Base-by-base conservation (phyloP, 2,113 vertebrate genomes). In the Anser cygnoides region DNA sequence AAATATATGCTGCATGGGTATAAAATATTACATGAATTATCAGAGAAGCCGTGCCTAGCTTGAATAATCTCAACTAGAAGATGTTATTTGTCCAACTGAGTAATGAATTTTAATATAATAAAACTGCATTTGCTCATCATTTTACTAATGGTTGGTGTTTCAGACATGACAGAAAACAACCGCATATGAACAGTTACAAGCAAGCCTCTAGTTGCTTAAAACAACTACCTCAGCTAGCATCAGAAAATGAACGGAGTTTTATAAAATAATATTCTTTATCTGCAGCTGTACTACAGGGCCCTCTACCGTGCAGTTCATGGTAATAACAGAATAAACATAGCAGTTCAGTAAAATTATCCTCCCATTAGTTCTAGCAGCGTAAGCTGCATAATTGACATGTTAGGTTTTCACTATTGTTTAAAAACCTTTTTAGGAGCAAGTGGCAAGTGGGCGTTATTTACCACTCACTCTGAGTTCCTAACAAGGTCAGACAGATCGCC, bases 241-340 rank as follows among this genome's bases (percentile, higher is more conserved):
- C 16, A 63, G 83, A 11, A 46, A 49, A 59, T 2, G 67, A 70
- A 44, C 0, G 61, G 44, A 25, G 76, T 55, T 90, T 91, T 57
- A 7, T 3, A 22, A 73, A 65, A 28, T 1, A 23, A 55, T 35
- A 16, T 23, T 39, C 33, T 49, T 58, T 3, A 37, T 18, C n/a
- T 71, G 90, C 86, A 87, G 94, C 70, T 97, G 90, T 94, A 63
- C 89, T 44, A 92, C 91, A 70, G 95, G 79, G 97, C 97, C 96
- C 97, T 97, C 97, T 97, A 92, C 97, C 19, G 96, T 70, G 93
- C 49, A 6, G 78, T 31, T 20, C n/a, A 74, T 6, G 84, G 6
- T 9, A 71, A 94, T 50, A 21, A 78, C 22, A 59, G 50, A 72
- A 90, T 37, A 54, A n/a, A 39, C 21, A 5, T 23, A 58, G 55